Evolutionary conservation across 2,888 invertebrate species (phyloP), one percentile per base, ranked within the genome.

Genomic region (Esperia sulphurella): DNA sequence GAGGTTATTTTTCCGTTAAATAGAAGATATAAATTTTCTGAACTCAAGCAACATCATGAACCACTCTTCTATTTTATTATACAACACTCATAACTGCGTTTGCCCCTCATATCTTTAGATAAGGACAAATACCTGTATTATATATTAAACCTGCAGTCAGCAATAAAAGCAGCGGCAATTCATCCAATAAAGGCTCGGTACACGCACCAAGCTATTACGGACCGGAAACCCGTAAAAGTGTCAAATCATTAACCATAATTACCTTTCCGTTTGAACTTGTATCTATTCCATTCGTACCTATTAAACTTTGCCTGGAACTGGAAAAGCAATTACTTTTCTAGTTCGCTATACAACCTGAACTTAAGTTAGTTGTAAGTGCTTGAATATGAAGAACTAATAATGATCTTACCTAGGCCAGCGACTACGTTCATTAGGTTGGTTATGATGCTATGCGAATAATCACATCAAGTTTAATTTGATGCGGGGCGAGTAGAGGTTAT

Each of bases 181-280:
- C 68, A 63, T 52, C 70, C 71, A 79, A 79, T 75, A 77, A 76
- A 80, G 66, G 64, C 63, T 63, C 61, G 68, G 61, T 66, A 74
- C 69, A 74, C 71, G 66, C 60, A 63, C 59, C 52, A 46, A 56
- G 53, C 58, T 58, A 60, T 70, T 69, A 72, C 71, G 61, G 59
- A 56, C 62, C 66, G 69, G 68, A 67, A 72, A 74, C 56, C 62
- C 68, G 69, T 75, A 74, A 81, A 80, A 79, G 68, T 79, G 78
- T 77, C 75, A 75, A 83, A 79, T 81, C 77, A 80, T 78, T 80
- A 75, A 71, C 63, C 71, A 59, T 74, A 82, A 82, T 83, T 80
- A 74, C 73, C 71, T 76, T 72, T 65, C 61, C 63, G 61, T 65
- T 67, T 59, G 63, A 62, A 64, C 57, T 65, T 55, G 51, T 56